Evolutionary conservation across 1,140 invertebrate genomes (phyloP), one percentile per base, ranked within the genome.

Genomic region (Sweltsa coloradensis): DNA sequence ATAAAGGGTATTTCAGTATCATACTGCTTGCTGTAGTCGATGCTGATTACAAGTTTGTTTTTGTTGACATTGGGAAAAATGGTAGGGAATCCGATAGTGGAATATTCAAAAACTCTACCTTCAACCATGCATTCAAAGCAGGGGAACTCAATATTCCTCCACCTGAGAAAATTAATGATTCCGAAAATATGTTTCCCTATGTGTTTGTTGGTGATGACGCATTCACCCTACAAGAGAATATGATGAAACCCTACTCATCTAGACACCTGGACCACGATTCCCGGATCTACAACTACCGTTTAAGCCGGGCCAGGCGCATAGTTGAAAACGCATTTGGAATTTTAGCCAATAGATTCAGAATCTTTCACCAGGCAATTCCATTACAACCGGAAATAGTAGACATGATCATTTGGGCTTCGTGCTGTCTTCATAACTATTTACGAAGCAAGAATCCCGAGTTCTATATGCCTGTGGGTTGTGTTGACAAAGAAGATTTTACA

Each of bases 191-290:
- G n/a, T 13, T 44, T 34, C 41, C 41, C 18, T 26, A 44, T 14
- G 11, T 27, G 2, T 44, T 44, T 18, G 41, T 44, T 7, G 11
- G 7, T 4, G 69, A 73, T 60, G 62, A 62, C 45, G 67, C 64
- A 34, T 73, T 71, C 55, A 55, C 62, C 39, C 55, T 69, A 23
- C 54, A 49, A 25, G 21, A 34, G 37, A 60, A 62, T 46, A 46
- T 71, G 41, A 67, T 72, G 65, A 56, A 61, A 44, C 66, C 68
- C 37, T 72, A 62, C 53, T 58, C 61, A 25, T 51, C 56, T 19
- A 53, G 52, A 37, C 18, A 57, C 25, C 46, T 66, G 24, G 45
- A 51, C 34, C 27, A 59, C 21, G 43, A 59, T 34, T 57, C 67
- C 52, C 39, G 51, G 41, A 55, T 62, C 23, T 63, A 56, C 47